Evolutionary conservation across 1,140 invertebrate genomes (phyloP).

Genomic region (Trigoniulus corallinus): DNA sequence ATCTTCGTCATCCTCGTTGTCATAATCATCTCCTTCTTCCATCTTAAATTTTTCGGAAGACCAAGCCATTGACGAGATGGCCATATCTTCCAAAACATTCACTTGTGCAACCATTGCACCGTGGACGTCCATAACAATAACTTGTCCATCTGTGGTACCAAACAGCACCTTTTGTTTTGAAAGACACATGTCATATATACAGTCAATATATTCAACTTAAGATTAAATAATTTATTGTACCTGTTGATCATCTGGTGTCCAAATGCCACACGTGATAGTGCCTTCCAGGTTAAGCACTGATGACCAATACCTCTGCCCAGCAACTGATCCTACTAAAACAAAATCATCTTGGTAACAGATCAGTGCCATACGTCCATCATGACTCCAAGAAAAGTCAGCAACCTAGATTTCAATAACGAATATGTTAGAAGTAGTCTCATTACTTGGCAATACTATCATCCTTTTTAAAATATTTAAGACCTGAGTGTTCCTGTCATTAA

Average conservation of each 20-base stretch:
- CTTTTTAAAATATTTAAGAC: constrained; percentile 31
- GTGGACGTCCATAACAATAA: constrained; percentile 91
- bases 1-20: constrained; percentile 30
- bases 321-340: constrained; percentile 87
- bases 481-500: constrained; percentile 91
- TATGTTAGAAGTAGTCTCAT: not conserved
- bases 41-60: constrained; percentile 96
- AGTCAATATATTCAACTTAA: constrained; percentile 2
- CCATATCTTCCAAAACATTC: constrained; percentile 51
- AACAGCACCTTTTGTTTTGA: constrained; percentile 82
- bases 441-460: not conserved
- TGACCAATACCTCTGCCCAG: constrained; percentile 94
- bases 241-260: constrained; percentile 94
- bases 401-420: constrained; percentile 19
- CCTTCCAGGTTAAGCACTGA: constrained; percentile 88
- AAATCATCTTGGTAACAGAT: constrained; percentile 98
- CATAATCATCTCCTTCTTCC: constrained; percentile 56
- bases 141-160: constrained; percentile 78
- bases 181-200: not conserved
- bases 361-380: constrained; percentile 93
- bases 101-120: constrained; percentile 87
- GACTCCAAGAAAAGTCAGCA: constrained; percentile 90
- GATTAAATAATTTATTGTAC: constrained; percentile 23
- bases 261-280: constrained; percentile 86
- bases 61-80: constrained; percentile 81